Conservation (phyloP, 2,888 invertebrate species). For the Bruchidius siliquastri region DNA sequence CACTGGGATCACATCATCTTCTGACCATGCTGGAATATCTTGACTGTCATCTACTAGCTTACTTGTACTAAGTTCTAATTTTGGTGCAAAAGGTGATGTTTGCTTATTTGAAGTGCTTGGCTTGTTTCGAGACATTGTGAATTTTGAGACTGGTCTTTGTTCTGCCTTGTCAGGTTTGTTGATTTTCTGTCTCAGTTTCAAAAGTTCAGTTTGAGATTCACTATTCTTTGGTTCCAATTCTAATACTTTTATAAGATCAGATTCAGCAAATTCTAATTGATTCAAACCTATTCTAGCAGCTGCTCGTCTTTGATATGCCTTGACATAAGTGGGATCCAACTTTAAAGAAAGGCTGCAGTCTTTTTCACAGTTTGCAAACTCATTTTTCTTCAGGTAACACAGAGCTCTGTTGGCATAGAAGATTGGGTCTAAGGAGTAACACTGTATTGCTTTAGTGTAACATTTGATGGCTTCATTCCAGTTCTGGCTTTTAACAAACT, state of each 20-base stretch:
- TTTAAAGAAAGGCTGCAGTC: slow-evolving; percentile 79
- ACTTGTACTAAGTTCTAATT: neutral
- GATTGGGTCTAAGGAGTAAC: slow-evolving; percentile 72
- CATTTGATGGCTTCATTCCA: slow-evolving; percentile 82
- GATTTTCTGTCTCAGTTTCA: slow-evolving; percentile 45
- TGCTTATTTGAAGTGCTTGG: slow-evolving; percentile 15
- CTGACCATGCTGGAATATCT: slow-evolving; percentile 40
- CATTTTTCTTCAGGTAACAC: slow-evolving; percentile 75
- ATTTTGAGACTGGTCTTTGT: slow-evolving; percentile 33
- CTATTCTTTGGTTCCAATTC: slow-evolving; percentile 75
- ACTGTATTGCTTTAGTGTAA: slow-evolving; percentile 83
- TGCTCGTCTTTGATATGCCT: slow-evolving; percentile 79
- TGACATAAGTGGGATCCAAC: slow-evolving; percentile 73
- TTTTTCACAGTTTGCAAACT: slow-evolving; percentile 60
- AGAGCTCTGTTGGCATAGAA: slow-evolving; percentile 85
- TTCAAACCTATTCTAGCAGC: slow-evolving; percentile 68
- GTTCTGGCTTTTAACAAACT: slow-evolving; percentile 68
- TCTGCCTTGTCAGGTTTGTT: slow-evolving; percentile 11
- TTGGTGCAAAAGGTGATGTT: slow-evolving; percentile 8
- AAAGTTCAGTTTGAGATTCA: slow-evolving; percentile 60
- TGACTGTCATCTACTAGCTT: slow-evolving; percentile 40
- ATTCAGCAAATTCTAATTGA: slow-evolving; percentile 65
- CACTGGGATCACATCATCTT: slow-evolving; percentile 41
- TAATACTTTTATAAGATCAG: slow-evolving; percentile 67
- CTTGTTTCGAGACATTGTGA: slow-evolving; percentile 34